phyloP scores from a whole-genome alignment of 2,113 vertebrate species.

The Nannobrachium achirus region DNA sequence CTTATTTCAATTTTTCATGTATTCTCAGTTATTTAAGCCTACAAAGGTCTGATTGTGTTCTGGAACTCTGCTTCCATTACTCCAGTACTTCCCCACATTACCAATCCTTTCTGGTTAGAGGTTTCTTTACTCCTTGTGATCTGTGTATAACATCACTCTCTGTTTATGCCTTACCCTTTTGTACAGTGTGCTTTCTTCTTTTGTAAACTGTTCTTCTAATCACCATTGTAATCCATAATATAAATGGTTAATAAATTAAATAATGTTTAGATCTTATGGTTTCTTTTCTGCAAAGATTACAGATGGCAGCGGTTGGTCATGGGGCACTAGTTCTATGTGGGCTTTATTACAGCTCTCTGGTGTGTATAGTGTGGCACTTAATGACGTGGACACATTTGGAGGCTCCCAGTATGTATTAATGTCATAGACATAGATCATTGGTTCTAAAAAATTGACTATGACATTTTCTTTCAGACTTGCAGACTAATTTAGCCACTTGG shows the following conservation, averaged over 20 bases:
- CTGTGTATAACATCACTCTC: not conserved
- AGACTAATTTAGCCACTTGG: too few species aligned
- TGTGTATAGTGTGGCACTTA: too few species aligned
- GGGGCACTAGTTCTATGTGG: too few species aligned
- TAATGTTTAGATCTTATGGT: not conserved
- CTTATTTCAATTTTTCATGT: slow-evolving; percentile 23
- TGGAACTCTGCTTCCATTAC: slow-evolving; percentile 16
- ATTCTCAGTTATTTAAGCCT: slow-evolving; percentile 27
- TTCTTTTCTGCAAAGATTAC: not conserved
- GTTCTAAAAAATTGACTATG: too few species aligned
- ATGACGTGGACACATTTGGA: too few species aligned
- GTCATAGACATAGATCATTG: too few species aligned
- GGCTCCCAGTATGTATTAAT: too few species aligned
- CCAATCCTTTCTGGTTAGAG: not conserved
- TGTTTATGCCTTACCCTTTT: slow-evolving; percentile 33
- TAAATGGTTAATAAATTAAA: slow-evolving; percentile 37
- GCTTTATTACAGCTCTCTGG: too few species aligned
- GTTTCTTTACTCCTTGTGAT: not conserved
- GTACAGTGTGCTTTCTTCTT: slow-evolving; percentile 42
- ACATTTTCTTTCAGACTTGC: too few species aligned
- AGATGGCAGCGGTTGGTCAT: not conserved
- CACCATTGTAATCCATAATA: slow-evolving; percentile 23
- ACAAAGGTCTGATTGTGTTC: slow-evolving; percentile 21
- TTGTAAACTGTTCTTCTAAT: slow-evolving; percentile 21
- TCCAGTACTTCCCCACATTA: not conserved